Evolutionary conservation across 2,113 vertebrate genomes (phyloP).

Genomic region (Chaetodon trifascialis): DNA sequence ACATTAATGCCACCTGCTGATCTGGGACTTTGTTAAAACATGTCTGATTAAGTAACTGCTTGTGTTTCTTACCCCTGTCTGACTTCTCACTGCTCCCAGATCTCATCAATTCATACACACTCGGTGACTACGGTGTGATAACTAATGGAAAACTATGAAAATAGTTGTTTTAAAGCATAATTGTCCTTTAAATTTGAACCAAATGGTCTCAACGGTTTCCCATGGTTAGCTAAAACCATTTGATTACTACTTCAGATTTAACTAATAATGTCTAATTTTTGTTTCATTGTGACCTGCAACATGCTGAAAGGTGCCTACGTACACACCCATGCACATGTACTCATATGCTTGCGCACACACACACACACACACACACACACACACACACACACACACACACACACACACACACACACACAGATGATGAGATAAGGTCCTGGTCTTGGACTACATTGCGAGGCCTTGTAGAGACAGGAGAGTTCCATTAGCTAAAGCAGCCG

Average conservation of each 20-base stretch:
- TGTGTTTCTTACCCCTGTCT: neutral
- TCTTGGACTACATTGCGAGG: constrained; percentile 67
- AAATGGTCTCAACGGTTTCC: neutral
- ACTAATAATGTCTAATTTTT: neutral
- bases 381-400: neutral
- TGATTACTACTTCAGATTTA: neutral
- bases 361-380: too few species aligned
- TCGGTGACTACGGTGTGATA: neutral
- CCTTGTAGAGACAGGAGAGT: constrained; percentile 76
- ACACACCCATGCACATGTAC: too few species aligned
- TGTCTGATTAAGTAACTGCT: neutral
- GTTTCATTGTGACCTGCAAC: neutral
- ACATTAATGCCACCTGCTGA: neutral
- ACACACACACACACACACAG: constrained; percentile 33
- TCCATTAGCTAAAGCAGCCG: constrained; percentile 79
- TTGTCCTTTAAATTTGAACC: neutral
- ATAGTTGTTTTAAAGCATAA: neutral
- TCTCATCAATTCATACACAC: neutral
- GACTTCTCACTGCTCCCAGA: neutral
- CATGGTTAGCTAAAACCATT: neutral
- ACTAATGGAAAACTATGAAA: neutral
- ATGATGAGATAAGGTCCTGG: constrained; percentile 60
- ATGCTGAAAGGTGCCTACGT: constrained; percentile 4
- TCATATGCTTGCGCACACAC: too few species aligned
- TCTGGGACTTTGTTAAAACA: too few species aligned